Evolutionary conservation across 2,888 invertebrate species (phyloP).

Genomic region (Conus canariensis): DNA sequence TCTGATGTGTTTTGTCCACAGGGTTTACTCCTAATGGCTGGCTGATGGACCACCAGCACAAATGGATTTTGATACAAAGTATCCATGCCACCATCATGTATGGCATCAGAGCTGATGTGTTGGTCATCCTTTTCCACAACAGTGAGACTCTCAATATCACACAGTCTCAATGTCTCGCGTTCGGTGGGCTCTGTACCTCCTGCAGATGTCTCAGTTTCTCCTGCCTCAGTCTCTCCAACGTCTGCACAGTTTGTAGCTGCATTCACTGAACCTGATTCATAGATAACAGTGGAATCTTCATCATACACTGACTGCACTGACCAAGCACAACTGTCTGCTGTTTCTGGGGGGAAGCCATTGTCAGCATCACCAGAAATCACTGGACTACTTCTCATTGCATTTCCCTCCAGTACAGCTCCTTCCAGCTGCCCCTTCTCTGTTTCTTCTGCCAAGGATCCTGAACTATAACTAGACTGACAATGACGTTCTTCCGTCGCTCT

Average conservation of each 20-base stretch:
- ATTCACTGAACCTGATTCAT: background rate
- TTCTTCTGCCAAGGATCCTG: too few relatives aligned
- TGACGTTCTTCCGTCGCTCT: background rate
- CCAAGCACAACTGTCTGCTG: background rate
- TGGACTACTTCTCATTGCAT: background rate
- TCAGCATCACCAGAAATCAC: background rate
- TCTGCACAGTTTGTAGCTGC: background rate
- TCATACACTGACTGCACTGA: slow-evolving; percentile 3
- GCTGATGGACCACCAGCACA: background rate
- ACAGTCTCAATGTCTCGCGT: background rate
- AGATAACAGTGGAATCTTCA: background rate
- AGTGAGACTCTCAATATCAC: background rate
- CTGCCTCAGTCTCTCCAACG: background rate
- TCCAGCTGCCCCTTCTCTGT: background rate
- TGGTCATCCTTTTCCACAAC: background rate
- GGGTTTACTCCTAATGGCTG: background rate
- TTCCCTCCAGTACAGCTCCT: background rate
- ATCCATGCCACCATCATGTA: slow-evolving; percentile 1
- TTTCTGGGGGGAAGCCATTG: background rate
- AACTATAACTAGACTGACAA: too few relatives aligned
- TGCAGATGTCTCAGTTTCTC: background rate
- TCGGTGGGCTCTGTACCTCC: background rate
- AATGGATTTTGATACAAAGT: background rate
- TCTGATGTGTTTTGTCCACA: background rate
- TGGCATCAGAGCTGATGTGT: slow-evolving; percentile 13